Evolutionary conservation across 2,797 vertebrate genomes (phyloP).

Genomic region (Catostomus latipinnis): DNA sequence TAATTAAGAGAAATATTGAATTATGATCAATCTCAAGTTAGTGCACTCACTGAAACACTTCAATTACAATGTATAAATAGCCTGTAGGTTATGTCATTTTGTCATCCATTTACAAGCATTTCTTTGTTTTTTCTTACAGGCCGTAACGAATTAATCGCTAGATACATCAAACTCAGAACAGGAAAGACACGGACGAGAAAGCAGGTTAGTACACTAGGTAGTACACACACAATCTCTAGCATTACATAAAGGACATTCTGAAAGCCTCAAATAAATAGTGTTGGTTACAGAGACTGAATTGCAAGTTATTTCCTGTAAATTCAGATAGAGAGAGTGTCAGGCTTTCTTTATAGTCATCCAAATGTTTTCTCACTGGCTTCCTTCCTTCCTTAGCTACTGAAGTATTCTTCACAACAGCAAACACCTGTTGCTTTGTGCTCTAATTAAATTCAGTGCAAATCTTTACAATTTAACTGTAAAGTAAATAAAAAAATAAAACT

Average conservation of each 20-base stretch:
- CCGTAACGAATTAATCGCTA: conserved; percentile 98
- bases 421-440: conserved; percentile 49
- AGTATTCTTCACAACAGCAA: not conserved
- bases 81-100: not conserved
- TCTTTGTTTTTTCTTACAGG: conserved; percentile 77
- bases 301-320: not conserved
- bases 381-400: conserved; percentile 14
- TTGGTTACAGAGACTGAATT: not conserved
- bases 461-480: conserved; percentile 1
- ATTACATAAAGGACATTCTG: not conserved
- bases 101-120: conserved; percentile 8
- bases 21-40: not conserved
- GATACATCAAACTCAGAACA: conserved; percentile 98
- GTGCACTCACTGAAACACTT: not conserved
- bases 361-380: conserved; percentile 9
- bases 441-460: not conserved
- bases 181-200: conserved; percentile 98
- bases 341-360: conserved; percentile 21
- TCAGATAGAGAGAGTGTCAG: not conserved
- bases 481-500: conserved; percentile 4
- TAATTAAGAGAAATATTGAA: not conserved
- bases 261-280: conserved; percentile 5
- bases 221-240: no score
- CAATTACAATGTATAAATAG: no score
- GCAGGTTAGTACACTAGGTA: conserved; percentile 82